Evolutionary conservation across 1,140 invertebrate species (phyloP).

Genomic region (Muscidifurax raptorellus): DNA sequence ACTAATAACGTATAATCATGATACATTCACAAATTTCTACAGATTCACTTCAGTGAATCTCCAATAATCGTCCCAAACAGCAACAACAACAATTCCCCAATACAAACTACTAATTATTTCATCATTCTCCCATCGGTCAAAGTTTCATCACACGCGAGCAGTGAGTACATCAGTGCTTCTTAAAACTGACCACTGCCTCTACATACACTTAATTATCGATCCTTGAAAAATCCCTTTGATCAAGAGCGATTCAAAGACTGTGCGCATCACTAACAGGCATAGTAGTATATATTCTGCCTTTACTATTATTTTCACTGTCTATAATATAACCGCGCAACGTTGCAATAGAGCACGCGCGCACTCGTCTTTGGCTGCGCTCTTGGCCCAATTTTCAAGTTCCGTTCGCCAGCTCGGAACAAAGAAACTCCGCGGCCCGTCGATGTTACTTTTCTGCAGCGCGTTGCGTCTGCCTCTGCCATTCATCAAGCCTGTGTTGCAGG

Average conservation of each 20-base stretch:
- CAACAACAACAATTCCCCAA: neutral
- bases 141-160: neutral
- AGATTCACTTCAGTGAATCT: no score
- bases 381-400: constrained; percentile 51
- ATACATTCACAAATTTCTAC: no score
- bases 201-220: neutral
- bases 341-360: neutral
- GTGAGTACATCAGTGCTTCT: neutral
- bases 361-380: constrained; percentile 37
- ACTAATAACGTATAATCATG: no score
- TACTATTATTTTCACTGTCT: neutral
- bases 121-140: neutral
- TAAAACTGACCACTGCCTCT: neutral
- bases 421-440: constrained; percentile 6
- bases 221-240: neutral
- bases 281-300: neutral
- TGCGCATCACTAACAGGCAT: neutral
- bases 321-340: neutral
- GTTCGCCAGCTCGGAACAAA: constrained; percentile 39
- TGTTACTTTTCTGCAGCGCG: neutral
- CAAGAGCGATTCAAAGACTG: neutral
- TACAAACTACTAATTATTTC: neutral
- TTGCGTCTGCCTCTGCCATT: neutral
- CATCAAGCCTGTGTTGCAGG: neutral
- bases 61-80: no score